Evolutionary conservation across 2,113 vertebrate genomes (phyloP), one percentile per base, ranked within the genome.

Genomic region (Phodopus roborovskii): DNA sequence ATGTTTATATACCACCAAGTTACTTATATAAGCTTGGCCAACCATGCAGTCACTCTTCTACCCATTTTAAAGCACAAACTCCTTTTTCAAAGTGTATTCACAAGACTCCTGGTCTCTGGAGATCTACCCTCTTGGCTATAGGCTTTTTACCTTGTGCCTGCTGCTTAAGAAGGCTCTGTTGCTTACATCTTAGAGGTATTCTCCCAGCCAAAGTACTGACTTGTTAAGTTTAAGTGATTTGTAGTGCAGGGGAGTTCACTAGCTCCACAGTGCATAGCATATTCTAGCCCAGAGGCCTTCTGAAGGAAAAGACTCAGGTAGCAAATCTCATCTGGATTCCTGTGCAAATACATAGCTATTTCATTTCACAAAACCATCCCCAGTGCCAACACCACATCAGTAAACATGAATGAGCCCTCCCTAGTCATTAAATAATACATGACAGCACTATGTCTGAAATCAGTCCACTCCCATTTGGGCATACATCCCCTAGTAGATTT

Each of bases 1-100:
- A 53, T 0, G 0, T 22, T 33, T 28, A 24, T 39, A 60, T 50
- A 45, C n/a, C 20, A 36, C 7, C 17, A 20, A 39, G 3, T 60
- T 60, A 33, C 10, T 16, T 20, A 42, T 10, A 7, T 13, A 45
- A 39, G 20, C 5, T 39, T 77, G 33, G 33, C 15, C 64, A 66
- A 10, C 60, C 64, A 42, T 7, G 4, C 1, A 20, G 5, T 75
- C 45, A 9, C 36, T 85, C 60, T 60, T 70, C 13, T 75, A 33
- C 1, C 0, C 6, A 11, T 53, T 94, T 85, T 73, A 85, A 82
- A 91, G 73, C 4, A 56, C 53, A 74, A 48, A 1, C 60, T 50
- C 28, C 48, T 48, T 82, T 92, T 64, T 22, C 4, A 88, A 87
- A 86, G 33, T 75, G 4, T 78, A 71, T 60, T 77, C 73, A 30